Percentiles rank a stretch among this genome's conserved stretches.
Conservation (phyloP, 2,888 invertebrate genomes). For the Oscheius sp. region DNA sequence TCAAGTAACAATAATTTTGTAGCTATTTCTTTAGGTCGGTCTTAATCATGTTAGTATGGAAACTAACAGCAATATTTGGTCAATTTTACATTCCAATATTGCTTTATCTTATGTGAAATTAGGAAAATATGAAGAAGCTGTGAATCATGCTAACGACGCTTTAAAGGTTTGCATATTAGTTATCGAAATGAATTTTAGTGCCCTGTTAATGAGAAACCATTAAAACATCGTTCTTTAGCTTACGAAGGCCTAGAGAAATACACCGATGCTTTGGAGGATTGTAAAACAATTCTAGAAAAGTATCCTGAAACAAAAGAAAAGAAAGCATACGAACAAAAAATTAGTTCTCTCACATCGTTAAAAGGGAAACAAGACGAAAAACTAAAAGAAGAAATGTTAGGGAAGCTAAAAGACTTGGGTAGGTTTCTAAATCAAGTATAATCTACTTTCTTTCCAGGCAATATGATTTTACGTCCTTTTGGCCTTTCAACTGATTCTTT, state of each 20-base stretch:
- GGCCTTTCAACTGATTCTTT: slow-evolving; percentile 65
- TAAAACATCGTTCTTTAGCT: slow-evolving; percentile 50
- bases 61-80: not conserved
- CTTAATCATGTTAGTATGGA: not conserved
- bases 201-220: slow-evolving; percentile 40
- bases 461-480: slow-evolving; percentile 58
- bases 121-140: slow-evolving; percentile 48
- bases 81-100: slow-evolving; percentile 48
- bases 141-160: slow-evolving; percentile 41
- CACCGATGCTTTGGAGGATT: slow-evolving; percentile 31
- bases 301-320: not conserved
- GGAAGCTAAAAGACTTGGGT: slow-evolving; percentile 60
- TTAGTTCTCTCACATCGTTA: no score
- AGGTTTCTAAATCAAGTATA: not conserved
- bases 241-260: slow-evolving; percentile 44
- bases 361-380: slow-evolving; percentile 52
- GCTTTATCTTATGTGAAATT: slow-evolving; percentile 54
- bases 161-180: slow-evolving; percentile 32
- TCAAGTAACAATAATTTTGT: slow-evolving; percentile 17
- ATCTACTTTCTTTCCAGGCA: slow-evolving; percentile 25
- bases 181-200: not conserved
- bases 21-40: slow-evolving; percentile 1
- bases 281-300: not conserved
- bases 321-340: not conserved
- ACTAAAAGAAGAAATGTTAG: slow-evolving; percentile 61